phyloP scores from a whole-genome alignment of 2,888 invertebrate species.

The Auanema freiburgensis region DNA sequence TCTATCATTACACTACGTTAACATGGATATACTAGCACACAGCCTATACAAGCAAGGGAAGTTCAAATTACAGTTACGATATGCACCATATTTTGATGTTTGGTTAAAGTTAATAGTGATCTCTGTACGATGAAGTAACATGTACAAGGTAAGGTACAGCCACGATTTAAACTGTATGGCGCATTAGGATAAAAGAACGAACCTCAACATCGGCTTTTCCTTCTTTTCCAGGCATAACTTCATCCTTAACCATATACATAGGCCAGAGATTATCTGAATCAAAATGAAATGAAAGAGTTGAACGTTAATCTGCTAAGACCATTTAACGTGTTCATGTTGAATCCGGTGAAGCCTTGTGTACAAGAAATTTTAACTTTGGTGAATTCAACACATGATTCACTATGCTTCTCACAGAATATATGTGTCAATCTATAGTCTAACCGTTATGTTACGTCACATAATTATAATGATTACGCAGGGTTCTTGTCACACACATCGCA shows the following conservation, averaged over 20 bases:
- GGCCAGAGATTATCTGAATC: constrained; percentile 46
- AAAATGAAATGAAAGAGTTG: neutral
- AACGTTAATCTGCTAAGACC: constrained; percentile 68
- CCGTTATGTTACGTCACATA: too few species aligned
- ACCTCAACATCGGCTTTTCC: constrained; percentile 68
- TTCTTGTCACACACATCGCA: constrained; percentile 74
- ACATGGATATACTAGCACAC: too few species aligned
- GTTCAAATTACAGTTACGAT: too few species aligned
- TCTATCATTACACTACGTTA: too few species aligned
- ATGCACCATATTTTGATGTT: too few species aligned
- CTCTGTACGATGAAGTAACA: too few species aligned
- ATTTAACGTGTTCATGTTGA: constrained; percentile 86
- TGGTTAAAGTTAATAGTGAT: too few species aligned
- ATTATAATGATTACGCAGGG: constrained; percentile 32
- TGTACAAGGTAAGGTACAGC: too few species aligned
- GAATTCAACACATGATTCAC: constrained; percentile 48
- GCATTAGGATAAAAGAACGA: constrained; percentile 31
- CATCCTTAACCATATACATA: constrained; percentile 50
- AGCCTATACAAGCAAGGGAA: too few species aligned
- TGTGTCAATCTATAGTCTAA: constrained; percentile 46
- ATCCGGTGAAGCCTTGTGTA: constrained; percentile 84
- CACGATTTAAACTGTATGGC: too few species aligned
- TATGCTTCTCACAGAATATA: constrained; percentile 48
- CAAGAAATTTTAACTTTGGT: constrained; percentile 65
- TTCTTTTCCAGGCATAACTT: constrained; percentile 49